A percentile compares a stretch with the other conserved stretches of the same genome.
Evolutionary conservation across 2,113 vertebrate genomes (phyloP).

Genomic region (Gallinago undulata): DNA sequence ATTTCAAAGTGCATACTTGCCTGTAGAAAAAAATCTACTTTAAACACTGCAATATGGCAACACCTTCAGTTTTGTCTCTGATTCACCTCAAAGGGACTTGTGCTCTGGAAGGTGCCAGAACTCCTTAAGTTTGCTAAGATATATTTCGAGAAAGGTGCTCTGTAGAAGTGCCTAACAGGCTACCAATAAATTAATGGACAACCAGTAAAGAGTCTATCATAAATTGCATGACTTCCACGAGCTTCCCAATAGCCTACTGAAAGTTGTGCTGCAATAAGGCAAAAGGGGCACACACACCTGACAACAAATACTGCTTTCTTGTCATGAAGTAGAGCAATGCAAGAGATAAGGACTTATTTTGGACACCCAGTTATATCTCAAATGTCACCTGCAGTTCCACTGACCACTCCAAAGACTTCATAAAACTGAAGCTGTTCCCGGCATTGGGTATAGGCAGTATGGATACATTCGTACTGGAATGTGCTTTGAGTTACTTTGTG

Average conservation of each 20-base stretch:
- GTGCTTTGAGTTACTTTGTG: neutral
- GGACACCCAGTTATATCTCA: neutral
- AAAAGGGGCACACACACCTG: neutral
- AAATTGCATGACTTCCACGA: neutral
- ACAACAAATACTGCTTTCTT: neutral
- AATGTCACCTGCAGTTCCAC: neutral
- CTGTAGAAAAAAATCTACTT: neutral
- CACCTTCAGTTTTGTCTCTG: neutral
- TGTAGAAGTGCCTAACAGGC: accelerated
- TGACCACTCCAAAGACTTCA: neutral
- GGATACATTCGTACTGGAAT: neutral
- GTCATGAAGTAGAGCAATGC: neutral
- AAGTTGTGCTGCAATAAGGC: neutral
- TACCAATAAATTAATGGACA: neutral
- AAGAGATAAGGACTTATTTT: neutral
- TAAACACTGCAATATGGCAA: neutral
- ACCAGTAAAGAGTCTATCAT: neutral
- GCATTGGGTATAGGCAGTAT: neutral
- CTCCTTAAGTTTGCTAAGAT: neutral
- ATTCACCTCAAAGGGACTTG: neutral
- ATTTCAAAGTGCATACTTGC: neutral
- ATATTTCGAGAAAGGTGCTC: neutral
- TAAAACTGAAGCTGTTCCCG: neutral
- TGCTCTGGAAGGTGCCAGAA: neutral
- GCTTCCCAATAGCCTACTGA: neutral